Evolutionary conservation across 2,797 vertebrate genomes (phyloP).

Genomic region (Hydrolagus colliei): DNA sequence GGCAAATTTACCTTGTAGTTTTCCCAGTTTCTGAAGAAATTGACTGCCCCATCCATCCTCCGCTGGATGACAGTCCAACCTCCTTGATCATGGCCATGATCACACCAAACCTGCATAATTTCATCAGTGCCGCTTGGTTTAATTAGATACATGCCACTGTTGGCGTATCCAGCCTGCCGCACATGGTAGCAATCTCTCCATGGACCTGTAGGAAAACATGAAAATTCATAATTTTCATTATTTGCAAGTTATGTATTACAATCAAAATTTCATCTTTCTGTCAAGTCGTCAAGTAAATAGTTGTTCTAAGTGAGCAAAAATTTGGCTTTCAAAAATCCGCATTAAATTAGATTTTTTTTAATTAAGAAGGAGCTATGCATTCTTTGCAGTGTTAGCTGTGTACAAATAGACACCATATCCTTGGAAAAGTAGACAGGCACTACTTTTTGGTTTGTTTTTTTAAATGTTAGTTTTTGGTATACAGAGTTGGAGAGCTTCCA

Average conservation of each 20-base stretch:
- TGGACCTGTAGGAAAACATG: conserved; percentile 63
- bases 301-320: too few species aligned
- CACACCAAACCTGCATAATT: conserved; percentile 88
- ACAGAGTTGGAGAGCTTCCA: not conserved
- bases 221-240: conserved; percentile 34
- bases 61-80: conserved; percentile 96
- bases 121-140: conserved; percentile 70
- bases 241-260: not conserved
- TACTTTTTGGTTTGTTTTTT: not conserved
- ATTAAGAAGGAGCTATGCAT: not conserved
- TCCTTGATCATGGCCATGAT: conserved; percentile 85
- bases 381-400: not conserved
- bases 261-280: not conserved
- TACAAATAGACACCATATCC: not conserved
- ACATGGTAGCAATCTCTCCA: conserved; percentile 90
- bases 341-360: not conserved
- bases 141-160: conserved; percentile 89
- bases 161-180: conserved; percentile 75
- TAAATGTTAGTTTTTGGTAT: not conserved
- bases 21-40: conserved; percentile 98
- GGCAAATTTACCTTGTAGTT: conserved; percentile 80
- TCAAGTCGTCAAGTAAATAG: not conserved
- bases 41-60: conserved; percentile 86
- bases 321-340: too few species aligned
- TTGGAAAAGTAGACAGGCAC: conserved; percentile 6